These are phyloP conservation scores for Charaxes varanes DNA, from an alignment of 1,140 invertebrate genomes.

Conservation along the genomic window DNA sequence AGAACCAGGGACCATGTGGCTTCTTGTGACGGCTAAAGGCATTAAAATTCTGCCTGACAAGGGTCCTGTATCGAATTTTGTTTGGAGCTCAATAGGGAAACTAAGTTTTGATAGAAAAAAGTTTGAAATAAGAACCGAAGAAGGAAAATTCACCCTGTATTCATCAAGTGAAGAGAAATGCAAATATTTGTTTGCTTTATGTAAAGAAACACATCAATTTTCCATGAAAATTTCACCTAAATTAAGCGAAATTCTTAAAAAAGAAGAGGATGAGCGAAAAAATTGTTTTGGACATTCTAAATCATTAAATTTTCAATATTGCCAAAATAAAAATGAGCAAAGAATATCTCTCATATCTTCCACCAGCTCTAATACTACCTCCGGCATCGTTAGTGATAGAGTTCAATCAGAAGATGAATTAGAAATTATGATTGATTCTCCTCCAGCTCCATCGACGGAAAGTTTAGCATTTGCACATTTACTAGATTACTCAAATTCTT, in stretches of 20 bases:
- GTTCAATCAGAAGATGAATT: conserved; percentile 95
- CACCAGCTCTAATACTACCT: conserved; percentile 95
- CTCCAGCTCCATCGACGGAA: conserved; percentile 83
- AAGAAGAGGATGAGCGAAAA: conserved; percentile 82
- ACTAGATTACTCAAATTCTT: conserved; percentile 74
- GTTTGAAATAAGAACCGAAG: conserved; percentile 93
- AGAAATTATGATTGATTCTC: conserved; percentile 87
- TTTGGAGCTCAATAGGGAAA: conserved; percentile 95
- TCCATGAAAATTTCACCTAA: conserved; percentile 92
- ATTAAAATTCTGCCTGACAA: conserved; percentile 87
- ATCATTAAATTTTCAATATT: conserved; percentile 76
- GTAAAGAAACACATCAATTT: conserved; percentile 94
- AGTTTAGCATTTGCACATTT: conserved; percentile 83
- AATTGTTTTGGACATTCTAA: conserved; percentile 80
- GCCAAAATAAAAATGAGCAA: conserved; percentile 82
- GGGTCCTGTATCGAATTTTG: conserved; percentile 81
- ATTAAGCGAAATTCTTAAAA: conserved; percentile 84
- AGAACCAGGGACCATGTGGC: conserved; percentile 82
- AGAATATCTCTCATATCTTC: conserved; percentile 92
- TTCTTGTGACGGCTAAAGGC: conserved; percentile 90
- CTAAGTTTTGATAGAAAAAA: conserved; percentile 97
- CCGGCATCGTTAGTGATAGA: conserved; percentile 94
- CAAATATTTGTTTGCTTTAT: conserved; percentile 90
- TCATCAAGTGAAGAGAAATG: conserved; percentile 94
- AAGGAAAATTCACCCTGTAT: conserved; percentile 92